Conservation (phyloP, 2,888 invertebrate species). For the Trissoscelio sp. region DNA sequence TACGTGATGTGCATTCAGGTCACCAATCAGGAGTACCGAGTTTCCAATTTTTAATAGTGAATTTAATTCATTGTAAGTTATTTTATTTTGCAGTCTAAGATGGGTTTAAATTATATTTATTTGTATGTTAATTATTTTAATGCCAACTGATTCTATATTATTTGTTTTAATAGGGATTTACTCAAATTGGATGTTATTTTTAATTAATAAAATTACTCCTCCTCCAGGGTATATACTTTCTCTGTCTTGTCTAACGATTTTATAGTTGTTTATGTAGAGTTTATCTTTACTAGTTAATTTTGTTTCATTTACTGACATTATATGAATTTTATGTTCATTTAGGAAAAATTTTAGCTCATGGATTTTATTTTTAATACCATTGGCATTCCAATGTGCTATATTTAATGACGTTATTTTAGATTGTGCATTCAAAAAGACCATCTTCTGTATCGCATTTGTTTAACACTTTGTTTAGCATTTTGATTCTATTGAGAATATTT, state of each 20-base stretch:
- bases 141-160: background rate
- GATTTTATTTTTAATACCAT: background rate
- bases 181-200: background rate
- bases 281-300: background rate
- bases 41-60: background rate
- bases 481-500: background rate
- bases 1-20: background rate
- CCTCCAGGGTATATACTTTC: background rate
- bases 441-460: background rate
- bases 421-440: no score
- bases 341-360: background rate
- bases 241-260: background rate
- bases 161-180: background rate
- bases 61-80: background rate
- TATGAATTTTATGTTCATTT: background rate
- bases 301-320: background rate
- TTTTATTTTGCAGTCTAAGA: background rate
- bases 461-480: background rate
- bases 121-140: background rate
- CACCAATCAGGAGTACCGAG: background rate
- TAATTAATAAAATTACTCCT: background rate
- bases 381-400: constrained; percentile 5
- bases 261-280: background rate
- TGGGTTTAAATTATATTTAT: background rate
- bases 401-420: background rate